These are phyloP conservation scores for Seriola quinqueradiata DNA, from an alignment of 2,113 vertebrate species.

Conservation along the genomic window DNA sequence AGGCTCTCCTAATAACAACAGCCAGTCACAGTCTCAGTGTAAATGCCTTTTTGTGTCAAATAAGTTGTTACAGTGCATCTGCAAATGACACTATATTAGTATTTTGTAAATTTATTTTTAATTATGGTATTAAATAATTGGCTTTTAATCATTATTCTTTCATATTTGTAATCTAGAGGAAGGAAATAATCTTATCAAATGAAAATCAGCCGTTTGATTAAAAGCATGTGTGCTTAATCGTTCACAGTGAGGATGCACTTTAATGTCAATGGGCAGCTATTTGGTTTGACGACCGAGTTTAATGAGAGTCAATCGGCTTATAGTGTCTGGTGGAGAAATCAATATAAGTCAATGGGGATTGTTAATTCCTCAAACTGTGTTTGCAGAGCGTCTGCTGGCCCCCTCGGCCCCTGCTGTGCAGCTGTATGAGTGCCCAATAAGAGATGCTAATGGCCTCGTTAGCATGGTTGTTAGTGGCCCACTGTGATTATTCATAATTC, in stretches of 20 bases:
- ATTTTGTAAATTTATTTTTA: neutral
- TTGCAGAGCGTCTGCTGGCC: slow-evolving; percentile 73
- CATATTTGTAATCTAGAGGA: neutral
- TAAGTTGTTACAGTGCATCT: neutral
- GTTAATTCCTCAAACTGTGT: slow-evolving; percentile 62
- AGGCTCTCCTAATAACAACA: no score
- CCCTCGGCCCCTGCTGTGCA: slow-evolving; percentile 71
- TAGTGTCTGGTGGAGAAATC: slow-evolving; percentile 31
- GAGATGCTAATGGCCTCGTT: slow-evolving; percentile 69
- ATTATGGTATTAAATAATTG: neutral
- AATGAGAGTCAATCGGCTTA: slow-evolving; percentile 30
- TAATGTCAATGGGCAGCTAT: slow-evolving; percentile 11
- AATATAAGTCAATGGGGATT: slow-evolving; percentile 57
- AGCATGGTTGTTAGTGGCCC: slow-evolving; percentile 75
- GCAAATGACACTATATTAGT: neutral
- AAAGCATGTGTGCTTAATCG: slow-evolving; percentile 3
- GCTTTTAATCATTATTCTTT: neutral
- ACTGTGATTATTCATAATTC: slow-evolving; percentile 81
- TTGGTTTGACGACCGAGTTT: slow-evolving; percentile 26
- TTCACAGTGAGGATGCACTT: slow-evolving; percentile 8
- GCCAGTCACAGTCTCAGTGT: no score
- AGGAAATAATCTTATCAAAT: slow-evolving; percentile 7
- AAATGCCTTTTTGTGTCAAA: no score
- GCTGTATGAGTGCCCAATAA: slow-evolving; percentile 64
- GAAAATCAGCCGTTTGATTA: neutral